Percentiles rank a stretch among this genome's conserved stretches.
Evolutionary conservation across 2,888 invertebrate species (phyloP).

Genomic region (Torymus auratus): DNA sequence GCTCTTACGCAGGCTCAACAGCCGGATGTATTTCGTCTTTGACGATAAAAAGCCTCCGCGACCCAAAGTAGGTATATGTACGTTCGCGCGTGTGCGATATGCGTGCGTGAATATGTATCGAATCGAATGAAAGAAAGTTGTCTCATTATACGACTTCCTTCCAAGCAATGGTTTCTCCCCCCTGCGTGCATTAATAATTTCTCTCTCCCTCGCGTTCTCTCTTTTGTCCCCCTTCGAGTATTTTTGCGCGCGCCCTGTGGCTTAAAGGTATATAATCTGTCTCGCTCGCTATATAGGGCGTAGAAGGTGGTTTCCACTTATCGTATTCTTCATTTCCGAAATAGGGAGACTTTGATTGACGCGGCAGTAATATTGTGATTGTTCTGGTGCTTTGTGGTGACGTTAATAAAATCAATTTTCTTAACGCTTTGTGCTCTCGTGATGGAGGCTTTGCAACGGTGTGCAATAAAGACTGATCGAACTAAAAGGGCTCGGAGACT

Average conservation of each 20-base stretch:
- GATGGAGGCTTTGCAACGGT: no score
- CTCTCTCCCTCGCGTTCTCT: not conserved
- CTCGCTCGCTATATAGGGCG: no score
- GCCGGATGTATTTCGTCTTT: slow-evolving; percentile 14
- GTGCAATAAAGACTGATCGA: no score
- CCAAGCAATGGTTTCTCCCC: not conserved
- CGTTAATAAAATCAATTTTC: no score
- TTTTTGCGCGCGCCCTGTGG: not conserved
- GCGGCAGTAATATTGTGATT: not conserved
- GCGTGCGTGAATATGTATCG: not conserved
- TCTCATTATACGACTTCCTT: slow-evolving; percentile 42
- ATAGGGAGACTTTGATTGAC: not conserved
- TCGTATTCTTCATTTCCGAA: slow-evolving; percentile 3
- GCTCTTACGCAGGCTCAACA: not conserved
- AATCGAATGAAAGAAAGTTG: slow-evolving; percentile 51
- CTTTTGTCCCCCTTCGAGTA: slow-evolving; percentile 6
- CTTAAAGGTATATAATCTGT: not conserved
- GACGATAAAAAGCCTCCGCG: slow-evolving; percentile 31
- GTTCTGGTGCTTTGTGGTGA: not conserved
- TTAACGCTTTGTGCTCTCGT: no score
- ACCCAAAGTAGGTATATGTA: not conserved
- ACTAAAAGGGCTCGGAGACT: no score
- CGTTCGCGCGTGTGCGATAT: no score
- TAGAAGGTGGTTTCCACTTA: not conserved
- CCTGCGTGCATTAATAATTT: slow-evolving; percentile 20